These are phyloP conservation scores for Hetaerina titia DNA, from an alignment of 2,888 invertebrate species.

Conservation along the genomic window DNA sequence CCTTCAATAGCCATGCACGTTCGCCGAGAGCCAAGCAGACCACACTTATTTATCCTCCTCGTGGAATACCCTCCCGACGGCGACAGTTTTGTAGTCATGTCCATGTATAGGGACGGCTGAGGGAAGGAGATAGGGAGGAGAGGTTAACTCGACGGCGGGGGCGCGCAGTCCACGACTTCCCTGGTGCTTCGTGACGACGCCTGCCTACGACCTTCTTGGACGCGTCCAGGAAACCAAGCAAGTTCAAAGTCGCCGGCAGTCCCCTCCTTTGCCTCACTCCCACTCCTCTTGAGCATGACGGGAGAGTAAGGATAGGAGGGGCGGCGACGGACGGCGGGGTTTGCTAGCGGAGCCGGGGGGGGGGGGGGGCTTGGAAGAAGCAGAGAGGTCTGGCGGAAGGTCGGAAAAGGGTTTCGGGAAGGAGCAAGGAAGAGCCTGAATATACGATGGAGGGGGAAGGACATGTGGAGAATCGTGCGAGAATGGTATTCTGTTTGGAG, in stretches of 20 bases:
- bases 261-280: not conserved
- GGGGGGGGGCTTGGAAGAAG: not conserved
- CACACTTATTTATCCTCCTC: not conserved
- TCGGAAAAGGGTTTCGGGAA: not conserved
- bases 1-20: not conserved
- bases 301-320: not conserved
- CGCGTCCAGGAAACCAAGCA: conserved; percentile 7
- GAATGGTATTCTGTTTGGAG: not conserved
- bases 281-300: not conserved
- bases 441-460: no score
- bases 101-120: no score
- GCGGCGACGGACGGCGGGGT: not conserved
- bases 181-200: not conserved
- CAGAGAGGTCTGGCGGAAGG: not conserved
- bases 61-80: not conserved
- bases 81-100: not conserved
- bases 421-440: not conserved
- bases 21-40: not conserved
- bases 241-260: conserved; percentile 7
- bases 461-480: no score
- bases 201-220: not conserved
- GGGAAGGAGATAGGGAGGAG: not conserved
- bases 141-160: no score
- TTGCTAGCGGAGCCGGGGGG: not conserved
- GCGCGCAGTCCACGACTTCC: not conserved